Base-by-base conservation (phyloP, 1,140 invertebrate genomes). In the Thalassaphorura encarpata region DNA sequence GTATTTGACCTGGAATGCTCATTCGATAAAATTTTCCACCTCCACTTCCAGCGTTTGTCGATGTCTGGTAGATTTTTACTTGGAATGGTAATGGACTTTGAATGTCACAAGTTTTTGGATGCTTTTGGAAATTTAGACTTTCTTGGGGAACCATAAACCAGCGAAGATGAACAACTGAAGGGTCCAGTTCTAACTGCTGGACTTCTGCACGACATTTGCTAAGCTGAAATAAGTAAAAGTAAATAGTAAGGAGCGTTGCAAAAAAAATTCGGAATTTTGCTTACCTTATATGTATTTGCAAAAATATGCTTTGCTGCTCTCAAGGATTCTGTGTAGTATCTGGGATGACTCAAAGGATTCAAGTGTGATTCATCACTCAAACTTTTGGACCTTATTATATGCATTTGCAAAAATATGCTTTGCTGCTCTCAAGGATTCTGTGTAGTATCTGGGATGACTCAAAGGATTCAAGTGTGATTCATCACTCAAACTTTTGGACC, bases 81-180 rank as follows among this genome's bases (percentile, higher is more conserved):
- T 23, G 24, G 28, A 63, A 63, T 13, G 61, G 60, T 40, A 48
- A 28, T 26, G 53, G 52, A 50, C 52, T 43, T 8, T 46, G n/a
- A 40, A 19, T 21, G 19, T 24, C 6, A 19, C 19, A 18, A 21
- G 16, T 18, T 28, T 8, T 19, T n/a, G 21, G 26, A 31, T 43
- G 24, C 49, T 51, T 36, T 15, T 75, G 61, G 57, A 69, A 66
- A 16, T 63, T 52, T 29, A 67, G 61, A 2, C 73, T 75, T 67
- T 78, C 76, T 60, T 72, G 74, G 2, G 76, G 75, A 3, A 92
- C 70, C 76, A 92, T 82, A 69, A 91, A 93, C 89, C 89, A 92
- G 50, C 87, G 73, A 16, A 90, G 72, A 48, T 76, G 74, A 58
- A 84, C 80, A 21, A 81, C 77, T 41, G 79, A 71, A 33, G 78